phyloP scores from a whole-genome alignment of 1,140 invertebrate genomes.

The Wiebesia pumilae region DNA sequence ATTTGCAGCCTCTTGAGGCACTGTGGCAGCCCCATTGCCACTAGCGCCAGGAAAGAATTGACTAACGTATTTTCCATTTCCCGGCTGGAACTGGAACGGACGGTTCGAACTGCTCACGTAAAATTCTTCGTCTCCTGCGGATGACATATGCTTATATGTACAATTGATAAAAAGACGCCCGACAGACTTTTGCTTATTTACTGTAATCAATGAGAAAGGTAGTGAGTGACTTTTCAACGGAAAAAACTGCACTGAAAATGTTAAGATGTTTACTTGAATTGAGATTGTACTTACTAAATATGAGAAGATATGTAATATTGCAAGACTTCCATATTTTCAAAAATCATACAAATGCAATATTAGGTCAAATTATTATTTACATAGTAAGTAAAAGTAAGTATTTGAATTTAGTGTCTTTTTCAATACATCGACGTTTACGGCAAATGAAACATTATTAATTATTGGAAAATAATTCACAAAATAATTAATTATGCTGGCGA shows the following conservation, averaged over 20 bases:
- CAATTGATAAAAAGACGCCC: background rate
- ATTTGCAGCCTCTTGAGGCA: constrained; percentile 42
- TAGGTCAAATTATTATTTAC: background rate
- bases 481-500: too few species aligned
- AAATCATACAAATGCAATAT: background rate
- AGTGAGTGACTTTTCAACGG: background rate
- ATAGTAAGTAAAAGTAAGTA: background rate
- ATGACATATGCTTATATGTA: background rate
- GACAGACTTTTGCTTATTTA: background rate
- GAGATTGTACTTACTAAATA: background rate
- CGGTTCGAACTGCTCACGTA: constrained; percentile 82
- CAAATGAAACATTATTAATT: too few species aligned
- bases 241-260: background rate
- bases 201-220: background rate
- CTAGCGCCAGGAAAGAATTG: constrained; percentile 82
- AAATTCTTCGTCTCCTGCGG: constrained; percentile 78
- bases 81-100: constrained; percentile 79
- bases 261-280: background rate
- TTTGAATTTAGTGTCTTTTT: background rate
- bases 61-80: constrained; percentile 78
- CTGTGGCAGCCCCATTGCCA: constrained; percentile 15
- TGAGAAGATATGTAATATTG: background rate
- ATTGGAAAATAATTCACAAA: too few species aligned
- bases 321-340: background rate
- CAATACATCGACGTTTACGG: background rate